Evolutionary conservation across 2,113 vertebrate species (phyloP), one percentile per base, ranked within the genome.

Genomic region (Ptychochromis oligacanthus): DNA sequence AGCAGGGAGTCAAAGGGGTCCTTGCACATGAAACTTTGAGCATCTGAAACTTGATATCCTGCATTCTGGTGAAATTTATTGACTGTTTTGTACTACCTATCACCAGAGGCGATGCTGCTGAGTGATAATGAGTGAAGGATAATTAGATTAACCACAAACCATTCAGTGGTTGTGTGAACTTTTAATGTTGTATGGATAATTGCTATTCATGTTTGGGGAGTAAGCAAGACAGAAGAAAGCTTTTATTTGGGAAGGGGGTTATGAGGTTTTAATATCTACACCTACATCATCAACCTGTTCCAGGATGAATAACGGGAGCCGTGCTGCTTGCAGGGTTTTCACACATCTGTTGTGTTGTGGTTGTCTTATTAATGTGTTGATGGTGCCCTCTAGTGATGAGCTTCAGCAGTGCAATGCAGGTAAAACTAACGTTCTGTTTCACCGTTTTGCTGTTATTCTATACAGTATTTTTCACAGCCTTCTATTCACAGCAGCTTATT

Each of bases 121-220:
- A 2, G n/a, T n/a, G n/a, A n/a, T n/a, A n/a, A n/a, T n/a, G n/a
- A n/a, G n/a, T n/a, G n/a, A n/a, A n/a, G n/a, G n/a, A 0, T 14
- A 65, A 40, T 65, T n/a, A 65, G 38, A 43, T 26, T 38, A 2
- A 49, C 5, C 5, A 49, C 14, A 24, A 43, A 43, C 1, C 7
- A 20, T 6, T 15, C 22, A 43, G 13, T 0, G n/a, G 28, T 31
- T 31, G 28, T 31, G 4, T 31, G 28, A 31, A 31, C 28, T 31
- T 31, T 2, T 31, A 31, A 3, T 2, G 28, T 31, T 22, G 11
- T 2, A 22, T 38, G 38, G n/a, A 64, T 64, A 6, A 64, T 2
- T 0, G 6, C 8, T 14, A 0, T n/a, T 40, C 6, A 13, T 40
- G 34, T 15, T 40, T 46, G 5, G 13, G 13, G 36, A 40, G 14